phyloP scores from a whole-genome alignment of 2,113 vertebrate genomes.

The Cheilinus undulatus region DNA sequence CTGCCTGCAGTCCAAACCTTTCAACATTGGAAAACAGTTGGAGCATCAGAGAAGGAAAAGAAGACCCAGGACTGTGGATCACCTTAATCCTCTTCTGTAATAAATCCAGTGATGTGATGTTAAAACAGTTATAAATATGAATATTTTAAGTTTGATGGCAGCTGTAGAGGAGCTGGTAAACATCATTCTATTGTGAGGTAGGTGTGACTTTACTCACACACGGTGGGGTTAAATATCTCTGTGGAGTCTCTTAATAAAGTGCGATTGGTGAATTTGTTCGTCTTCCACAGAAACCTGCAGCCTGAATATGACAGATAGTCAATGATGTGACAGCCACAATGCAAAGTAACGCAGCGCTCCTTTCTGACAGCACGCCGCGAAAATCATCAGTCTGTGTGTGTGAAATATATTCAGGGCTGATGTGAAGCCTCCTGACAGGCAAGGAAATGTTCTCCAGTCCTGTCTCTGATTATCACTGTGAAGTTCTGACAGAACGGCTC shows the following conservation, averaged over 20 bases:
- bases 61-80: too few relatives aligned
- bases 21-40: too few relatives aligned
- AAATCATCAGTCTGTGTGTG: background rate
- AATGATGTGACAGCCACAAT: slow-evolving; percentile 44
- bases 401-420: slow-evolving; percentile 2
- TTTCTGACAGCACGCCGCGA: slow-evolving; percentile 21
- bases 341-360: slow-evolving; percentile 24
- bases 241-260: slow-evolving; percentile 24
- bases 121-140: too few relatives aligned
- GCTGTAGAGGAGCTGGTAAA: too few relatives aligned
- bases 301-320: slow-evolving; percentile 57
- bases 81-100: too few relatives aligned
- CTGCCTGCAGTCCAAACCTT: too few relatives aligned
- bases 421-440: slow-evolving; percentile 25
- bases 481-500: slow-evolving; percentile 22
- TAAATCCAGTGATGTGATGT: too few relatives aligned
- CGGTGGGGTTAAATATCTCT: slow-evolving; percentile 1
- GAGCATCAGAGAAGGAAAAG: too few relatives aligned
- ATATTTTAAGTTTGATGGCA: too few relatives aligned
- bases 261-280: slow-evolving; percentile 36
- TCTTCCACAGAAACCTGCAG: slow-evolving; percentile 33
- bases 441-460: slow-evolving; percentile 1
- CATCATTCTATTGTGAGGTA: too few relatives aligned
- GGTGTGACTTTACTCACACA: slow-evolving; percentile 4
- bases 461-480: slow-evolving; percentile 25